phyloP scores from a whole-genome alignment of 2,113 vertebrate species.

The Turnix velox region DNA sequence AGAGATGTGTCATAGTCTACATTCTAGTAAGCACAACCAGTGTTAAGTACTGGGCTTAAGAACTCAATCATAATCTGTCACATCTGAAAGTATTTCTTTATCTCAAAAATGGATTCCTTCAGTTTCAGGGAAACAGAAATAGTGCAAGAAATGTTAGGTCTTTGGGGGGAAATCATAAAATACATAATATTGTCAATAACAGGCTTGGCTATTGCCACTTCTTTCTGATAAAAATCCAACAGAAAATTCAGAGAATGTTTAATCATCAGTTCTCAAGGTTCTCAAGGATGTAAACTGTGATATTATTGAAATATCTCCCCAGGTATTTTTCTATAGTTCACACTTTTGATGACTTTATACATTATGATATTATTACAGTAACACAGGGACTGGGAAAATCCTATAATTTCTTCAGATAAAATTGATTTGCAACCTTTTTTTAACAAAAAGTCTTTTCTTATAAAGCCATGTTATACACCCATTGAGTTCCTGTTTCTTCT shows the following conservation, averaged over 20 bases:
- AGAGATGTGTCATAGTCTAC: background rate
- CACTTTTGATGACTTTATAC: background rate
- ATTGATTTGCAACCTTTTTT: background rate
- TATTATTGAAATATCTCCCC: background rate
- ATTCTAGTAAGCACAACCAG: background rate
- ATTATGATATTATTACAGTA: background rate
- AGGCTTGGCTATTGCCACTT: background rate
- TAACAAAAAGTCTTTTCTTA: background rate
- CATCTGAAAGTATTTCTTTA: background rate
- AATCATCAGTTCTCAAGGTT: background rate
- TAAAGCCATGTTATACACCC: background rate
- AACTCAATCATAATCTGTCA: background rate
- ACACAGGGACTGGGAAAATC: background rate
- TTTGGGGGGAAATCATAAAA: background rate
- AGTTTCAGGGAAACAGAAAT: background rate
- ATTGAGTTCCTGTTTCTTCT: background rate
- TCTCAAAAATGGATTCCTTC: background rate
- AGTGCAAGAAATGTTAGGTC: background rate
- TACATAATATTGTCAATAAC: background rate
- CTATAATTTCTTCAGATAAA: background rate
- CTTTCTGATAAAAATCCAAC: background rate
- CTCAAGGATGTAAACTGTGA: background rate
- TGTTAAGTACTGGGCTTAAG: background rate
- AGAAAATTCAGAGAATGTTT: background rate
- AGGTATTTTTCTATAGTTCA: slow-evolving; percentile 5